Base-by-base conservation (phyloP, 1,140 invertebrate species). In the Aethina tumida region DNA sequence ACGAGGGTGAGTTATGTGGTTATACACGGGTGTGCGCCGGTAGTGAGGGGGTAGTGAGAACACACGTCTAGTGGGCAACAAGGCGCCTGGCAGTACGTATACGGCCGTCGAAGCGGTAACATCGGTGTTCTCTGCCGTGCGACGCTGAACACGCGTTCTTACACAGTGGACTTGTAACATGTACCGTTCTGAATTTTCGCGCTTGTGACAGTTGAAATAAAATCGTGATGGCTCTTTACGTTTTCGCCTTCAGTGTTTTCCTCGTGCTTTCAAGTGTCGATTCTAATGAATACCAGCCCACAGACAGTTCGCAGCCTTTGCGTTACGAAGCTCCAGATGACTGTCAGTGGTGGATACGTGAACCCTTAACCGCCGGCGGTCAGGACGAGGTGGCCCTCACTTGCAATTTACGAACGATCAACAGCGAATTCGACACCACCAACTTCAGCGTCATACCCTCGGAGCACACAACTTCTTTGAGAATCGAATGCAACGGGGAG, bases 381-480 rank as follows among this genome's bases (percentile, higher is more conserved):
- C 57, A 55, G 32, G 77, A 81, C 46, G 83, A 85, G 55, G 80
- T 86, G 29, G 71, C 79, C 7, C 68, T 91, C 20, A 79, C 75
- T 25, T 92, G 87, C 65, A 77, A 79, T 63, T 70, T 87, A 47
- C 62, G 79, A 24, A 82, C 79, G 20, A 80, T 82, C 54, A 85
- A 84, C 62, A 84, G 80, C 61, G 80, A 85, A 56, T 80, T 83
- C 52, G 80, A 86, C 52, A 79, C 77, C n/a, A 84, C 82, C 6
- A 91, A 92, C 61, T 86, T 91, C 56, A 86, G 81, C 58, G 80
- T 85, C 32, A 81, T 90, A 25, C 83, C 83, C 16, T 76, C 76
- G 19, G 86, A 90, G 45, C 81, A 87, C 58, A 86, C 86, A 20
- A 82, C 81, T 9, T 79, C 80, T 2, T 61, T 91, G 38, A 73